Evolutionary conservation across 2,797 vertebrate genomes (phyloP), one percentile per base, ranked within the genome.

Genomic region (Crocidura indochinensis): DNA sequence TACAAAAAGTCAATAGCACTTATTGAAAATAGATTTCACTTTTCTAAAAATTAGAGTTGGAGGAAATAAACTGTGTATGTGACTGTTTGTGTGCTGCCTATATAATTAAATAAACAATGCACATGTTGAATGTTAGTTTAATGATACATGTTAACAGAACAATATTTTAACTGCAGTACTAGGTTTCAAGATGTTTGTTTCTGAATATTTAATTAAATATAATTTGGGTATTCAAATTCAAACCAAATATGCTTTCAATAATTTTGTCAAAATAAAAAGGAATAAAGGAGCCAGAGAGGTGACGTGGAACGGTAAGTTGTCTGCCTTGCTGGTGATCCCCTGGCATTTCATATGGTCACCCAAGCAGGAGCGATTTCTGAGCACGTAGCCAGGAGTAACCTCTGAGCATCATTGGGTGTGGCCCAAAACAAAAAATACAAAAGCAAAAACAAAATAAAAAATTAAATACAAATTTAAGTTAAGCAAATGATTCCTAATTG

Each of bases 251-350:
- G 79, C 9, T 24, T 78, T 51, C 72, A 73, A 7, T 89, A 56
- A 44, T 87, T 93, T 24, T 4, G 75, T 88, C 77, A 94, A 94
- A 93, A 90, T 8, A 47, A 84, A 94, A 92, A 84, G 8, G 24
- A 89, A 85, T 22, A 88, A 14, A 90, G 10, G 38, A 38, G 38
- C 38, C 38, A 38, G 38, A 38, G 38, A 2, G 38, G 38, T 38
- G 38, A 38, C 5, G 38, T 38, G 38, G 38, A 38, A 38, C 38
- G 38, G 38, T 38, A 38, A 38, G 38, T 2, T 38, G 38, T 38
- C 38, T 38, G 38, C 38, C 38, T 38, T 38, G 38, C 38, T 5
- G 38, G 38, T 5, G 38, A 38, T 38, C 38, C 38, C 38, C 38
- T 38, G 38, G 5, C 38, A 38, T 38, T 38, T 38, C 38, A 38